A percentile compares a stretch with the other conserved stretches of the same genome.
Evolutionary conservation across 2,113 vertebrate species (phyloP).

Genomic region (Oenanthe melanoleuca): DNA sequence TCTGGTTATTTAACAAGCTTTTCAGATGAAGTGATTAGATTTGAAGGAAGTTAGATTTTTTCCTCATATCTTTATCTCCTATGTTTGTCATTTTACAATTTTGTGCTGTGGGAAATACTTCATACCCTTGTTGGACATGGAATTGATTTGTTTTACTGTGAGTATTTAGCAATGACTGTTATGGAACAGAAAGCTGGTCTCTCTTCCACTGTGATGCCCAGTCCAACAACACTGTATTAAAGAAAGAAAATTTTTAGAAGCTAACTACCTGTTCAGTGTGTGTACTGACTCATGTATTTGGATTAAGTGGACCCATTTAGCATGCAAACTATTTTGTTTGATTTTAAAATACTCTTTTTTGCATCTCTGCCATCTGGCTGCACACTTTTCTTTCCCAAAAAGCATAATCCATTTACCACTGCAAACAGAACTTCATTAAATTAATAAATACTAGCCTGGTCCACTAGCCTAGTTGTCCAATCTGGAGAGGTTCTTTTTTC

Average conservation of each 20-base stretch:
- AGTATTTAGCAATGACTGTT: neutral
- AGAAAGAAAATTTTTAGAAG: neutral
- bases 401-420: neutral
- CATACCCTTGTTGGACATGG: neutral
- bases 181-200: neutral
- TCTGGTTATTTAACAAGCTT: neutral
- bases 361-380: neutral
- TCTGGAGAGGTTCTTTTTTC: neutral
- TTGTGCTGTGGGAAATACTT: neutral
- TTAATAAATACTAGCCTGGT: neutral
- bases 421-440: neutral
- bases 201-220: neutral
- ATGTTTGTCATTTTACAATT: neutral
- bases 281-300: neutral
- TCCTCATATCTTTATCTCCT: neutral
- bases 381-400: neutral
- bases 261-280: neutral
- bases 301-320: neutral
- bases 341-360: neutral
- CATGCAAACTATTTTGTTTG: neutral
- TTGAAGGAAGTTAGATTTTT: neutral
- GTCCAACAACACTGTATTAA: neutral
- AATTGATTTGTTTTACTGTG: neutral
- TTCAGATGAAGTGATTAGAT: neutral
- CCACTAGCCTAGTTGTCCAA: neutral